Evolutionary conservation across 1,140 invertebrate species (phyloP).

Genomic region (Brachionus paranguensis): DNA sequence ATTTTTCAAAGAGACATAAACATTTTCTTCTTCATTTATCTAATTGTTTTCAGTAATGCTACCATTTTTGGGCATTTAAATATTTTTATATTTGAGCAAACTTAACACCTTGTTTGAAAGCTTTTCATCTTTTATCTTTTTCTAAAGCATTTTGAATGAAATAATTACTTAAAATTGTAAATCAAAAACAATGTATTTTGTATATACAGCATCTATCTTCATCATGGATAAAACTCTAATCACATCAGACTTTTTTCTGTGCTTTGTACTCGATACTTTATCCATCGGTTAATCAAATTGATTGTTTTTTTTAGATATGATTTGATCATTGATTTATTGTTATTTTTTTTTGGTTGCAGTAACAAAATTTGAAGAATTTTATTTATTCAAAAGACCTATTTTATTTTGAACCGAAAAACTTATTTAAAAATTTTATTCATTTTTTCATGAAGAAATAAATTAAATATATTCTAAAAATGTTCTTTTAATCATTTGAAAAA

Average conservation of each 20-base stretch:
- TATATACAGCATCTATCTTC: not conserved
- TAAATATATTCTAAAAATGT: too few species aligned
- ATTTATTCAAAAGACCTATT: not conserved
- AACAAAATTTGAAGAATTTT: not conserved
- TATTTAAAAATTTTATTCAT: not conserved
- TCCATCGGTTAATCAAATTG: not conserved
- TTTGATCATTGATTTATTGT: not conserved
- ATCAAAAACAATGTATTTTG: not conserved
- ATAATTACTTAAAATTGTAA: not conserved
- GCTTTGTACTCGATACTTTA: not conserved
- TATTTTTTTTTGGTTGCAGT: not conserved
- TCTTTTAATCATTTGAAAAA: too few species aligned
- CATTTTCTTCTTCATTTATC: not conserved
- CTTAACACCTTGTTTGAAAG: not conserved
- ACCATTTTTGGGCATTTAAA: constrained; percentile 3
- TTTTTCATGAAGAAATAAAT: not conserved
- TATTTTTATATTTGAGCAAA: not conserved
- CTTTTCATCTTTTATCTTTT: not conserved
- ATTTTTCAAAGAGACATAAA: not conserved
- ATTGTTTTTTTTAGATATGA: not conserved
- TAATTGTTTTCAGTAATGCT: not conserved
- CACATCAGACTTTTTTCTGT: not conserved
- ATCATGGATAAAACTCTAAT: not conserved
- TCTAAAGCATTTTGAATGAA: constrained; percentile 13
- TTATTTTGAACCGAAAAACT: not conserved